Evolutionary conservation across 2,113 vertebrate genomes (phyloP).

Genomic region (Micromys minutus): DNA sequence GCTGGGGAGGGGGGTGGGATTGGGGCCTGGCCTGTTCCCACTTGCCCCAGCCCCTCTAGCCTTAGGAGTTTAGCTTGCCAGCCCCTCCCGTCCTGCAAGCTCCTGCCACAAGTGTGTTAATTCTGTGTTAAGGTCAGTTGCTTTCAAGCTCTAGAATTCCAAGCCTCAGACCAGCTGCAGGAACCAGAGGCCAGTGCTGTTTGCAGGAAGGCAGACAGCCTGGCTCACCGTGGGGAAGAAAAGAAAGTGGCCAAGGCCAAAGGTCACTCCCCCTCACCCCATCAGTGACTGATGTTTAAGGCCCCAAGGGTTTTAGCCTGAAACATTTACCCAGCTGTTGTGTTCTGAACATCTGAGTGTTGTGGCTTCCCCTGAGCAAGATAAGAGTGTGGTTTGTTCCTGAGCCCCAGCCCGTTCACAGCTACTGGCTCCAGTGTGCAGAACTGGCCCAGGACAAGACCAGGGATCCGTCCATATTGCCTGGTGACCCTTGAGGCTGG

Average conservation of each 20-base stretch:
- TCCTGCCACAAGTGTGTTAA: background rate
- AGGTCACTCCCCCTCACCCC: background rate
- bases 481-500: accelerated
- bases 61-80: background rate
- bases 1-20: background rate
- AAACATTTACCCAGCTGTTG: background rate
- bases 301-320: background rate
- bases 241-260: too few relatives aligned
- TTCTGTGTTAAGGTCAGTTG: background rate
- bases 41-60: background rate
- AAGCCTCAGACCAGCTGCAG: background rate
- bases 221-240: background rate
- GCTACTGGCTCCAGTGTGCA: accelerated
- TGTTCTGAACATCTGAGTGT: accelerated
- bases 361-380: background rate
- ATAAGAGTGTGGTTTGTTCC: accelerated
- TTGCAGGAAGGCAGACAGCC: background rate
- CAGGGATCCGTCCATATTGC: too few relatives aligned
- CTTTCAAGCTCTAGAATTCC: background rate
- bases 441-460: accelerated
- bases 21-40: background rate
- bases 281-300: background rate
- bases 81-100: background rate
- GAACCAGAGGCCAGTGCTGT: background rate
- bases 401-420: too few relatives aligned